Evolutionary conservation across 92 coral and sea anemone species (phyloP), one percentile per base, ranked within the genome.

Genomic region (Nematostella vectensis): DNA sequence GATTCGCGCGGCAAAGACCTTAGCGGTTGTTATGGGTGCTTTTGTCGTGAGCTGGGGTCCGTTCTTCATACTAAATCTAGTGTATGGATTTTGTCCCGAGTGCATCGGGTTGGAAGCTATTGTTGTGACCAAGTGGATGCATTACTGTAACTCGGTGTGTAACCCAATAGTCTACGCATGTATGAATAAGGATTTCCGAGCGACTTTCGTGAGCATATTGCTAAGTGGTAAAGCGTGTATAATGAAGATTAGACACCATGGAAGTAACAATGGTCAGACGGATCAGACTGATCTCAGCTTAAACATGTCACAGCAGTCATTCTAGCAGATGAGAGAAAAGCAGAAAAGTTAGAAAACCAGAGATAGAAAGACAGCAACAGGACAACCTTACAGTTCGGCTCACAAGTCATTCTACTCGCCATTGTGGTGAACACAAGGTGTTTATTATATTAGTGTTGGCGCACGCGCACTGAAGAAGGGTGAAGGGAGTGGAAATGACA

Each of bases 21-120:
- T 89, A 10, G 97, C 84, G 11, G 97, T 80, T 25, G 97, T 89
- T 4, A 79, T 89, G 81, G 89, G 95, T 21, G 95, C 97, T 0
- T 89, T 89, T 48, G 76, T 89, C 4, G 64, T 89, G 33, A 68
- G 97, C 52, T 89, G 97, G 97, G 81, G 87, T 2, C 95, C 95
- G 1, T 85, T 83, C 57, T 81, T 85, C 53, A 60, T 78, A 11
- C 21, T 85, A 57, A 89, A 89, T 72, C 38, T 89, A 12, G 80
- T 81, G 55, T 85, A 50, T 48, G 95, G 80, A 12, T 71, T 80
- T 30, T 89, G 96, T 29, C 18, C 0, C 11, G 4, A 54, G 3
- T 89, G 95, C 28, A 50, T 82, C 2, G 63, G 80, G n/a, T 9
- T 8, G 0, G 81, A 88, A 19, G 65, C 89, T 1, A 67, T 89